phyloP scores from a whole-genome alignment of 2,797 vertebrate species.

The Dermochelys coriacea region DNA sequence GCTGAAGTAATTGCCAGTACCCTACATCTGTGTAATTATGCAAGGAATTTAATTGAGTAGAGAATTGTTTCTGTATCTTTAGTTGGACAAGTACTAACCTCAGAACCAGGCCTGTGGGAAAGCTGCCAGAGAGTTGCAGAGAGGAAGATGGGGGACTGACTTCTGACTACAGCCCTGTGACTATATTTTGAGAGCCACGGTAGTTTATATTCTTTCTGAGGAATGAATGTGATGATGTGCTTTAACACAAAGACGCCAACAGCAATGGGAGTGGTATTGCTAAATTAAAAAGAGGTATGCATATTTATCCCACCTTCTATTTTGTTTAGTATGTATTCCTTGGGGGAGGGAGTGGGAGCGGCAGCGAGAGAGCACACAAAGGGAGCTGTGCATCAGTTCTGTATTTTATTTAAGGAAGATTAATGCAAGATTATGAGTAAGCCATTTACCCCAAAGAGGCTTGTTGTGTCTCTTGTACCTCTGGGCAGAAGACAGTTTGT shows the following conservation, averaged over 20 bases:
- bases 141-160: accelerated
- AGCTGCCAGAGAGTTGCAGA: background rate
- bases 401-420: background rate
- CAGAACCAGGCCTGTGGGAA: background rate
- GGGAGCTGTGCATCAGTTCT: background rate
- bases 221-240: background rate
- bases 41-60: background rate
- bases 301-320: background rate
- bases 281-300: background rate
- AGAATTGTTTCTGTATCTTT: background rate
- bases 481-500: background rate
- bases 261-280: background rate
- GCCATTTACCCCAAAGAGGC: background rate
- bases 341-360: no score
- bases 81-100: background rate
- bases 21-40: background rate
- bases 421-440: background rate
- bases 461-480: background rate
- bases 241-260: background rate
- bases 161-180: background rate
- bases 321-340: background rate
- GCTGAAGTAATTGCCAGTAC: no score
- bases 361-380: background rate
- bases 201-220: background rate
- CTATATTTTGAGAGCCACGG: background rate